Conservation (phyloP, 1,140 invertebrate species). For the Danaus plexippus region DNA sequence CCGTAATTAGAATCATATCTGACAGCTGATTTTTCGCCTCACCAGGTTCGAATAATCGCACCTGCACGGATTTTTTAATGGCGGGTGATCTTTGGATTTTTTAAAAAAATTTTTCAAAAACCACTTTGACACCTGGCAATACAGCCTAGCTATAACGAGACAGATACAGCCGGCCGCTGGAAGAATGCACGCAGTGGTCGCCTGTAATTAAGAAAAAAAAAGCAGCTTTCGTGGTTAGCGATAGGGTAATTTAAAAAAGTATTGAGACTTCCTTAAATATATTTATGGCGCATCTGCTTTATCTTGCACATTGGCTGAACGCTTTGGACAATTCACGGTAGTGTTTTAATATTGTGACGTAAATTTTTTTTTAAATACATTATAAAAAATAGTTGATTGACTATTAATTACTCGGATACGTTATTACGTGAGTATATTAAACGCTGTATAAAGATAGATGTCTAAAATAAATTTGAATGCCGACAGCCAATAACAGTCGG, state of each 20-base stretch:
- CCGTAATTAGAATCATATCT: constrained; percentile 34
- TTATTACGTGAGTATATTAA: too few relatives aligned
- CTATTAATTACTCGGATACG: too few relatives aligned
- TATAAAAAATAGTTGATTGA: too few relatives aligned
- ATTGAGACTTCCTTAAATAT: constrained; percentile 15
- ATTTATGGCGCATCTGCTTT: constrained; percentile 20
- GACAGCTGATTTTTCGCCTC: constrained; percentile 60
- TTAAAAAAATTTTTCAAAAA: constrained; percentile 42
- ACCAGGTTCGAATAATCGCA: constrained; percentile 36
- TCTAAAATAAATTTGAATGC: too few relatives aligned
- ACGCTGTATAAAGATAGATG: too few relatives aligned
- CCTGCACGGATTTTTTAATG: constrained; percentile 61
- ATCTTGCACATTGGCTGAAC: background rate
- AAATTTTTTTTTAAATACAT: too few relatives aligned
- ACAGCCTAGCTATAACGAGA: constrained; percentile 35
- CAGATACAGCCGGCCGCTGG: constrained; percentile 33
- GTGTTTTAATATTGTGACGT: too few relatives aligned
- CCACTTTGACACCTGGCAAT: constrained; percentile 53
- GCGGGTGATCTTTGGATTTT: constrained; percentile 43
- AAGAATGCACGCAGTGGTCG: constrained; percentile 29
- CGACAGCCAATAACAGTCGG: too few relatives aligned
- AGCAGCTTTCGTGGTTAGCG: constrained; percentile 19
- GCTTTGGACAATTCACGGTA: too few relatives aligned
- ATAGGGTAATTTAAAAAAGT: constrained; percentile 22
- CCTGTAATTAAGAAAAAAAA: constrained; percentile 29